phyloP scores from a whole-genome alignment of 2,888 invertebrate genomes.

The Rhaphigaster nebulosa region DNA sequence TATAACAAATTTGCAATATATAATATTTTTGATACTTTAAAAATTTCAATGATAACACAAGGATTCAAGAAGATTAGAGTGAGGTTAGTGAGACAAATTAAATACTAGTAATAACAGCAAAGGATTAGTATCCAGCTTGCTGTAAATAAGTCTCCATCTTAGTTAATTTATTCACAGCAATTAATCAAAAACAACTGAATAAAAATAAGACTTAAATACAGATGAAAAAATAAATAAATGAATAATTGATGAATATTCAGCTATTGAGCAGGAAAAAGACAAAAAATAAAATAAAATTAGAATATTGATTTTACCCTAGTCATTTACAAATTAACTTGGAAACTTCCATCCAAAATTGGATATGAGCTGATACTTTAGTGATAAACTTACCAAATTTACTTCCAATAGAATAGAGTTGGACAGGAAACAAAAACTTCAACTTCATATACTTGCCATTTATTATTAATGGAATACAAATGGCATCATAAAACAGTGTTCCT shows the following conservation, averaged over 20 bases:
- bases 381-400: conserved; percentile 17
- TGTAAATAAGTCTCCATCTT: no score
- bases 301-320: not conserved
- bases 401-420: not conserved
- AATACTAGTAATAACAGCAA: no score
- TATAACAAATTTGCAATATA: no score
- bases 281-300: no score
- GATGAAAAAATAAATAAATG: not conserved
- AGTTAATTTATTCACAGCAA: not conserved
- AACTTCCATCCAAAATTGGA: not conserved
- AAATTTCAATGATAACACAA: not conserved
- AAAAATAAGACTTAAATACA: not conserved
- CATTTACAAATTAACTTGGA: not conserved
- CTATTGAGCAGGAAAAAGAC: not conserved
- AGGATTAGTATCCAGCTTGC: no score
- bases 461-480: conserved; percentile 1
- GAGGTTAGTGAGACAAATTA: not conserved
- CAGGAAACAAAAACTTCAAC: conserved; percentile 34
- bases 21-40: no score
- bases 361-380: not conserved
- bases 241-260: not conserved
- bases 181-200: not conserved
- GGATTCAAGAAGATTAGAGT: not conserved
- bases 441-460: not conserved
- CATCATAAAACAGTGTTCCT: conserved; percentile 35